Evolutionary conservation across 37 sponge, comb jelly and placozoan species (phyloP), one percentile per base, ranked within the genome.

Genomic region (Cladorhizidae sp.): DNA sequence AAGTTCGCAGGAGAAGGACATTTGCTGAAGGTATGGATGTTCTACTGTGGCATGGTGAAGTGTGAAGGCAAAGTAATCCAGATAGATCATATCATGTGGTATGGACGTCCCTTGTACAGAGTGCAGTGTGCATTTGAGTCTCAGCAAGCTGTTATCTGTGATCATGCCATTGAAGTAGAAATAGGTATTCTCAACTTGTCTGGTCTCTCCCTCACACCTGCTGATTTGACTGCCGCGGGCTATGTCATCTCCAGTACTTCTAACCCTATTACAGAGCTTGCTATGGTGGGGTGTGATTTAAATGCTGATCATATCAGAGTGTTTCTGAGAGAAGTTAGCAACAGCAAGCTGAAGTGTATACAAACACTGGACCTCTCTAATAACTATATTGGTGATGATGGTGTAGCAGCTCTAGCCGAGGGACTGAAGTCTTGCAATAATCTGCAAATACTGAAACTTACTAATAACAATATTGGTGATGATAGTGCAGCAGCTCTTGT

Each of bases 11-110:
- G 17, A 21, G 25, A 62, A 37, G 21, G 14, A 21, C 72, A 79
- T 32, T 64, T 86, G 80, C 41, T 65, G 31, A 64, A 42, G 69
- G 81, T 87, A 15, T 80, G 76, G 76, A 87, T 75, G 82, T 87
- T 81, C 55, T 80, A 59, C 61, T 87, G 72, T 75, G 81, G 81
- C 21, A 36, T 86, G 17, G 7, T 57, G 11, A 77, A 77, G 14
- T 57, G 40, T n/a, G 31, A 37, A 40, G 11, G 31, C 11, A 17
- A 14, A 31, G 18, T 31, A 31, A 7, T 17, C 2, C 7, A 65
- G 5, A 31, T 65, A 9, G 12, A 65, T 8, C 20, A 65, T 32
- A 25, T 65, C 31, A 1, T 65, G 36, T 32, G 32, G 18, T 32
- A 14, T 5, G 2, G 2, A 29, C 7, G 8, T 17, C 26, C 59